Conservation (phyloP, 1,140 invertebrate species). For the Stegodyphus dumicola region DNA sequence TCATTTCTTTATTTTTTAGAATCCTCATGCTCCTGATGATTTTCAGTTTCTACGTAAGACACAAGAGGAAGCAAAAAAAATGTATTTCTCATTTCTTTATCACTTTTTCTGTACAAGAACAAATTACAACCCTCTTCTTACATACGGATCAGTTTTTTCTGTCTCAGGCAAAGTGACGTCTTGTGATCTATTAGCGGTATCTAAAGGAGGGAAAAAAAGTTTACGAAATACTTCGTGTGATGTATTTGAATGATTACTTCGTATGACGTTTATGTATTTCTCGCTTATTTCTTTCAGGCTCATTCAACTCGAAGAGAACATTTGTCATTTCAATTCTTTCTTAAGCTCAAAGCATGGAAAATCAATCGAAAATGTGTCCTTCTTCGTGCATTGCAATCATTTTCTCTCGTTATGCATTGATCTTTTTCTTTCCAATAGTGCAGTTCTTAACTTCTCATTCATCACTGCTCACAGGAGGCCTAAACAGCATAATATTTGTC, state of each 20-base stretch:
- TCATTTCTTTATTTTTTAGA: background rate
- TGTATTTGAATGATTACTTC: conserved; percentile 47
- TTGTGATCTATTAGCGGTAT: conserved; percentile 42
- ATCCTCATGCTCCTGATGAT: too few relatives aligned
- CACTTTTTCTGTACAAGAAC: background rate
- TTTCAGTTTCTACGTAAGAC: too few relatives aligned
- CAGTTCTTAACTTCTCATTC: too few relatives aligned
- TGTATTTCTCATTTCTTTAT: background rate
- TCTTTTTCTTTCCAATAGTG: conserved; percentile 8
- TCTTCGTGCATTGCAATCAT: conserved; percentile 37
- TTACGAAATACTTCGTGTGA: conserved; percentile 47
- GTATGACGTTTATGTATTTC: conserved; percentile 47
- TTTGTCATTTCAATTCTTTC: conserved; percentile 40
- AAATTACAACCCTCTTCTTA: conserved; percentile 13
- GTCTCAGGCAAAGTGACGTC: conserved; percentile 1
- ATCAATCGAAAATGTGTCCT: conserved; percentile 38
- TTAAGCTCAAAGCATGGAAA: background rate
- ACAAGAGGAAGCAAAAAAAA: background rate
- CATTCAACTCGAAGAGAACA: conserved; percentile 36
- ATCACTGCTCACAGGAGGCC: too few relatives aligned
- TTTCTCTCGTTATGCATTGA: conserved; percentile 26
- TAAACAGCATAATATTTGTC: too few relatives aligned
- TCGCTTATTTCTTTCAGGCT: conserved; percentile 40
- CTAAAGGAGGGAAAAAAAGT: conserved; percentile 12
- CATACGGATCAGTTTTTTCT: background rate